Base-by-base conservation (phyloP, 2,888 invertebrate genomes). In the Pelosia muscerda region DNA sequence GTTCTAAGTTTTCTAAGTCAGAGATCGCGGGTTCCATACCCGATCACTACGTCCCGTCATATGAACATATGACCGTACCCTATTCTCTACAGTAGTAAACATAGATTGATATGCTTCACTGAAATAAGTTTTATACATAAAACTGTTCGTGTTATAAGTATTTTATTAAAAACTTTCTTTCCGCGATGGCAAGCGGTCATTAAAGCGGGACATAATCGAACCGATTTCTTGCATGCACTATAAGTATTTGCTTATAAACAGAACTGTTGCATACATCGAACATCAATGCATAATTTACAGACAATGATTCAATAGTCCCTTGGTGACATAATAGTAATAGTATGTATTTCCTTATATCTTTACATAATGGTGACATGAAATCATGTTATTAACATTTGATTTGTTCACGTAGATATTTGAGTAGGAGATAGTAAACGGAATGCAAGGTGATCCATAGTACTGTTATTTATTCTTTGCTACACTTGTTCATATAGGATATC, bases 121-220 rank as follows among this genome's bases (percentile, higher is more conserved):
- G 49, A 49, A 49, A 49, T 49, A 8, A 6, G n/a, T 49, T 49
- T n/a, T 8, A n/a, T 49, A 8, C 49, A 49, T 49, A n/a, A n/a
- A 9, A 28, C 26, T 10, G 22, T 64, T 53, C 22, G 49, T 58
- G 23, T 22, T 49, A 53, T 26, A 8, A 10, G 15, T 42, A 38
- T 31, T 57, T 57, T 31, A 58, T 15, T 19, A 65, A n/a, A 60
- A 28, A 66, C 66, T 60, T 66, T 66, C 55, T 59, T 65, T 65
- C 59, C 66, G 54, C 23, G 23, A 55, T 22, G 22, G 19, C 42
- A 42, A 42, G 23, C 13, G 26, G 22, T 55, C 28, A 26, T 26
- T 55, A 61, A 23, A 22, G 38, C 38, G 34, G 34, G 34, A 34
- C 34, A 34, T 34, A 34, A 55, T 13, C 15, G 38, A 54, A 38